phyloP scores from a whole-genome alignment of 2,797 vertebrate species.

The Cuniculus paca region DNA sequence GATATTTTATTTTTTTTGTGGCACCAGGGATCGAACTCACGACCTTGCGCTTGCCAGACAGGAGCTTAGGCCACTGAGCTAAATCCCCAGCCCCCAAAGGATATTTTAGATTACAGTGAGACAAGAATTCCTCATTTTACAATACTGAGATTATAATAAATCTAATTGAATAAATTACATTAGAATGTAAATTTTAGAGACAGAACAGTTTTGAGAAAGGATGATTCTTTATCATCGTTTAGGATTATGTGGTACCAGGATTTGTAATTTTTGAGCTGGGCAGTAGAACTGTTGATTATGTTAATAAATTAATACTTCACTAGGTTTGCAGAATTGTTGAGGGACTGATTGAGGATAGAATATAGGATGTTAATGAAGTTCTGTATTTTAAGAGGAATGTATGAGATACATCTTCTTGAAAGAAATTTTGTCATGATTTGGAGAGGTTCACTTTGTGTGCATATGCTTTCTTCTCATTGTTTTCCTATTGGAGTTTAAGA shows the following conservation, averaged over 20 bases:
- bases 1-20: no score
- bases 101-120: slow-evolving; percentile 57
- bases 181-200: slow-evolving; percentile 41
- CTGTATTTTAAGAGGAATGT: slow-evolving; percentile 50
- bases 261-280: slow-evolving; percentile 54
- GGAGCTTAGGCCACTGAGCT: no score
- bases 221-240: slow-evolving; percentile 2
- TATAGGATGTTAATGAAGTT: slow-evolving; percentile 57
- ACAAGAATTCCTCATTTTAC: slow-evolving; percentile 40
- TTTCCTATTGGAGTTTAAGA: slow-evolving; percentile 60
- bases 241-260: background rate
- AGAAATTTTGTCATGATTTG: slow-evolving; percentile 51
- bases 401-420: slow-evolving; percentile 50
- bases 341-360: slow-evolving; percentile 54
- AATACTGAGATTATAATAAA: slow-evolving; percentile 52
- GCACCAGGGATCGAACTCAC: no score
- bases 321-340: slow-evolving; percentile 38
- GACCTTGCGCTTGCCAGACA: no score
- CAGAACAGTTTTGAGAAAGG: slow-evolving; percentile 40
- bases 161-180: slow-evolving; percentile 35
- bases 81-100: no score
- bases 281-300: slow-evolving; percentile 18
- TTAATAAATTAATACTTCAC: background rate
- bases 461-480: slow-evolving; percentile 42
- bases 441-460: slow-evolving; percentile 36